Evolutionary conservation across 2,888 invertebrate species (phyloP).

Genomic region (Rotaria socialis): DNA sequence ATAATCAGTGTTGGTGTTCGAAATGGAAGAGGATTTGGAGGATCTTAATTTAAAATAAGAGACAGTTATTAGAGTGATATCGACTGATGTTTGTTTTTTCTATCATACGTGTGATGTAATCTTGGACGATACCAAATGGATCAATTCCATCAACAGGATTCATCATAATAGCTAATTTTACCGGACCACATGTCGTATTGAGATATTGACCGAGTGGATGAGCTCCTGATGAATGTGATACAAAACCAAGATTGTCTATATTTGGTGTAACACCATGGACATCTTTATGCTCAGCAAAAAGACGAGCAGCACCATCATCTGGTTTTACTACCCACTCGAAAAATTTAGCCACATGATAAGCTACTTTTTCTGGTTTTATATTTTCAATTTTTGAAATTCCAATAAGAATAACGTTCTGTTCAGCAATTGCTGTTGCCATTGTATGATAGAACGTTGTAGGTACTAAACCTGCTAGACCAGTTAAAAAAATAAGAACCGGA

Average conservation of each 20-base stretch:
- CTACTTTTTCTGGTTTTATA: constrained; percentile 43
- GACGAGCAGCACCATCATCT: not conserved
- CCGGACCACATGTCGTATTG: constrained; percentile 43
- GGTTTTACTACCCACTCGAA: constrained; percentile 39
- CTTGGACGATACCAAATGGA: constrained; percentile 41
- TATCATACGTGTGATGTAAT: constrained; percentile 36
- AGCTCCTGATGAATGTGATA: constrained; percentile 42
- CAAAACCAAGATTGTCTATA: not conserved
- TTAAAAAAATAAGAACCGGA: constrained; percentile 36
- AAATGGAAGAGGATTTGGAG: constrained; percentile 44
- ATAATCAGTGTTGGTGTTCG: constrained; percentile 40
- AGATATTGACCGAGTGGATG: constrained; percentile 44
- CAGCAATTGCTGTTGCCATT: constrained; percentile 37
- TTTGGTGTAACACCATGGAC: constrained; percentile 33
- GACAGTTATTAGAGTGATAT: not conserved
- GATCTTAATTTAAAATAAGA: constrained; percentile 16
- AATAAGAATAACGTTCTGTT: constrained; percentile 39
- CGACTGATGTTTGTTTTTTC: not conserved
- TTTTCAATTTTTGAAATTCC: constrained; percentile 36
- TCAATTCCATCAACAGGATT: constrained; percentile 46
- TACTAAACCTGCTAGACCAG: constrained; percentile 43
- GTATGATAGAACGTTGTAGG: constrained; percentile 16
- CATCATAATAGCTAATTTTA: constrained; percentile 38
- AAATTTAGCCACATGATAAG: constrained; percentile 1
- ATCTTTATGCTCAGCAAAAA: constrained; percentile 37